Conservation (phyloP, 2,113 vertebrate species). For the Chaetops frenatus region DNA sequence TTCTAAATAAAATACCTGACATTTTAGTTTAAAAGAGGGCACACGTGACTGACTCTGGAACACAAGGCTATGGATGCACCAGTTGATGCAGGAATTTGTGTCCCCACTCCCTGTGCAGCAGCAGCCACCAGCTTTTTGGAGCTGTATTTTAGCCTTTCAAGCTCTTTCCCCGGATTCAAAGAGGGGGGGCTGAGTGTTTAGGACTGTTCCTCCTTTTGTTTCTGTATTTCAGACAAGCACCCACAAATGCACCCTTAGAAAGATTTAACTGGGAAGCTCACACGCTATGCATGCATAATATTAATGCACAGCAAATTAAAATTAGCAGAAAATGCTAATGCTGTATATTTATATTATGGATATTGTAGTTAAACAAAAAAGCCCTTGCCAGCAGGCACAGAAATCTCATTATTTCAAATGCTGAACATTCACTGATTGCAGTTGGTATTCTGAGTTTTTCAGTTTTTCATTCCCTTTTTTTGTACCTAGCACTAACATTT, state of each 20-base stretch:
- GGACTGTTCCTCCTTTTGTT: background rate
- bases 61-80: accelerated
- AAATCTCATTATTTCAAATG: background rate
- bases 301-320: background rate
- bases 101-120: background rate
- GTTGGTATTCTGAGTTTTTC: background rate
- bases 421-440: background rate
- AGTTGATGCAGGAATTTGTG: background rate
- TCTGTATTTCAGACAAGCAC: background rate
- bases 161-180: background rate
- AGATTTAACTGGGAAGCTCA: background rate
- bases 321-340: background rate
- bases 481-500: background rate
- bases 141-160: background rate
- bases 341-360: background rate
- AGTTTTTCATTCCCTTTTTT: background rate
- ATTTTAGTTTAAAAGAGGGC: background rate
- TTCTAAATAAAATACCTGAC: background rate
- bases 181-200: background rate
- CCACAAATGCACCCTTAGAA: background rate
- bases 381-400: background rate
- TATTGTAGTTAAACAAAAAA: background rate
- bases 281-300: background rate
- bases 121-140: background rate
- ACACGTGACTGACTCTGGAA: background rate